Percentiles rank a stretch among this genome's conserved stretches.
Evolutionary conservation across 2,797 vertebrate genomes (phyloP).

Genomic region (Yasuhikotakia modesta): DNA sequence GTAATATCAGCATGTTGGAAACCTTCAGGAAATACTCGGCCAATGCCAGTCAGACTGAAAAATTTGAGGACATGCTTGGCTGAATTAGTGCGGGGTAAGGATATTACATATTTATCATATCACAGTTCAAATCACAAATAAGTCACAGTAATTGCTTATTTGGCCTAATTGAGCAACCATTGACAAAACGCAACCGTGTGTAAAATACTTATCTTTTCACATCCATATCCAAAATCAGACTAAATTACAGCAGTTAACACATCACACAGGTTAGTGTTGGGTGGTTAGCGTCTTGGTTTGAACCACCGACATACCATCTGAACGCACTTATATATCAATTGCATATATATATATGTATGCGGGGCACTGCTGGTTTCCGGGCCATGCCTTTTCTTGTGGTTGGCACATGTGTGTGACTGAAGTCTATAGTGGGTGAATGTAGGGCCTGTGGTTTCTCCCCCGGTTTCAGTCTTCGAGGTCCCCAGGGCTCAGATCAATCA

Average conservation of each 20-base stretch:
- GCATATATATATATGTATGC: slow-evolving; percentile 50
- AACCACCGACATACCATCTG: slow-evolving; percentile 12
- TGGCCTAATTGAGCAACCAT: too few relatives aligned
- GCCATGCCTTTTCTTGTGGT: slow-evolving; percentile 81
- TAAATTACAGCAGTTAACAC: slow-evolving; percentile 23
- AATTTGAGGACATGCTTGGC: slow-evolving; percentile 67
- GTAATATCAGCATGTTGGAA: slow-evolving; percentile 72
- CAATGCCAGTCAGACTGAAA: slow-evolving; percentile 66
- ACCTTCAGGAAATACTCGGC: slow-evolving; percentile 65
- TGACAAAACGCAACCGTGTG: neutral
- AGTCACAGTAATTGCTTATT: too few relatives aligned
- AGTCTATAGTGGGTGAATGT: slow-evolving; percentile 70
- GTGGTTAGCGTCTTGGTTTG: neutral
- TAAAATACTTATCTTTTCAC: neutral
- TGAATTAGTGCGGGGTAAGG: slow-evolving; percentile 49
- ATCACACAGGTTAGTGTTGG: slow-evolving; percentile 17
- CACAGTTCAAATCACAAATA: too few relatives aligned
- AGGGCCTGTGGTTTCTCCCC: slow-evolving; percentile 60
- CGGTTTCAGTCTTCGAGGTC: slow-evolving; percentile 64
- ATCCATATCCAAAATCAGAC: slow-evolving; percentile 5
- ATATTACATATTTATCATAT: too few relatives aligned
- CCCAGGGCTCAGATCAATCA: slow-evolving; percentile 75
- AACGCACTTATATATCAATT: slow-evolving; percentile 34
- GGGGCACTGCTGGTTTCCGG: slow-evolving; percentile 77
- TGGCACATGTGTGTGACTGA: slow-evolving; percentile 79